Conservation (phyloP, 2,797 vertebrate genomes). For the Apodemus agrarius region DNA sequence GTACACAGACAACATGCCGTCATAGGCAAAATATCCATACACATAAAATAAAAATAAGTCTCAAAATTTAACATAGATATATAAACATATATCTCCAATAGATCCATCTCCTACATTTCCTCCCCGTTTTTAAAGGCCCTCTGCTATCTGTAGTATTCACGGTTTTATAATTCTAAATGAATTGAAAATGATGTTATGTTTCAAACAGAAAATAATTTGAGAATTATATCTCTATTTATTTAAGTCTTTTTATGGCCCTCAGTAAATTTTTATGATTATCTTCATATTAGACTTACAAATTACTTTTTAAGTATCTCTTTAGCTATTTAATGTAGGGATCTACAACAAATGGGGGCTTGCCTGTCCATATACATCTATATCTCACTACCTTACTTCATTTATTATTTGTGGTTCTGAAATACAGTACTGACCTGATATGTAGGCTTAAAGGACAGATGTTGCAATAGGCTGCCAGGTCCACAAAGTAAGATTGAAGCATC, state of each 20-base stretch:
- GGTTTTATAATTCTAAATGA: conserved; percentile 43
- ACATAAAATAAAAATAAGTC: background rate
- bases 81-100: background rate
- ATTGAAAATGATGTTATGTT: conserved; percentile 53
- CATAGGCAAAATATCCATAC: background rate
- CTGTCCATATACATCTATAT: background rate
- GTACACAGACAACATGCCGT: background rate
- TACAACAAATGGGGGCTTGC: background rate
- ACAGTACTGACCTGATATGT: background rate
- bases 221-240: conserved; percentile 55
- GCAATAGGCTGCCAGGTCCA: background rate
- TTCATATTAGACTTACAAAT: conserved; percentile 57
- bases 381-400: background rate
- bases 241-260: conserved; percentile 62
- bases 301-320: conserved; percentile 63
- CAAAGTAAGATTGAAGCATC: background rate
- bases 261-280: conserved; percentile 63
- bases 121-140: background rate
- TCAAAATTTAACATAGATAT: background rate
- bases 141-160: background rate
- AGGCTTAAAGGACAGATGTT: background rate
- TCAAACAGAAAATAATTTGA: conserved; percentile 59
- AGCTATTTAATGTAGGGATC: conserved; percentile 8
- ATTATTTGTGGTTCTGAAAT: background rate
- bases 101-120: background rate